Base-by-base conservation (phyloP, 2,888 invertebrate genomes). In the Epirrita christyi region DNA sequence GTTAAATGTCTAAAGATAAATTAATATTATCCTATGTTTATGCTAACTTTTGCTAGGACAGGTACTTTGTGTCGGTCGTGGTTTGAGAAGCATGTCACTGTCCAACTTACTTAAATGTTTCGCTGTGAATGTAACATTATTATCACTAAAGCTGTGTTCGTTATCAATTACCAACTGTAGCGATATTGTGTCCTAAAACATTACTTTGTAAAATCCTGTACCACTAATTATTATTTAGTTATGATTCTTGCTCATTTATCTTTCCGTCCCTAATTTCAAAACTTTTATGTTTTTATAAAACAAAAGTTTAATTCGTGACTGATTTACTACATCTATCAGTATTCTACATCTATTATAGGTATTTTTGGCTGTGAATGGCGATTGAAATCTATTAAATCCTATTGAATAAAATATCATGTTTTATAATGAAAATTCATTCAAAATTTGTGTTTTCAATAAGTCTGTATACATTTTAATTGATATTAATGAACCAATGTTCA, bases 101-200 rank as follows among this genome's bases (percentile, higher is more conserved):
- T 64, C 48, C 61, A 42, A 47, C 48, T 58, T 65, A 59, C 58
- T 56, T 65, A 59, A 58, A 59, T 65, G 51, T 67, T 42, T 64
- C 41, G 57, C 45, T 63, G 53, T 67, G 59, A 59, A 61, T 64
- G 53, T 67, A 64, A 66, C 69, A 68, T 51, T 46, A 47, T 58
- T 81, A 80, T 83, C 80, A 83, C 83, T 82, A 70, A 79, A 71
- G 78, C 80, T 80, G 83, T 86, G 86, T 85, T 85, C 80, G 76
- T 60, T 70, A 38, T 61, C 43, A 56, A 59, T 59, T 63, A 68
- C 21, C 21, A 21, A 21, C 64, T 58, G 63, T 65, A 66, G 61
- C 56, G 61, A 66, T 59, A 62, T 64, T 56, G 52, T 66, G 54
- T 63, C 59, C 56, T 61, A 21, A 46, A 7, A 21, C 2, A n/a